A percentile compares a stretch with the other conserved stretches of the same genome.
These are phyloP conservation scores for Felis catus DNA, from an alignment of 2,113 vertebrate species.

Conservation along the genomic window DNA sequence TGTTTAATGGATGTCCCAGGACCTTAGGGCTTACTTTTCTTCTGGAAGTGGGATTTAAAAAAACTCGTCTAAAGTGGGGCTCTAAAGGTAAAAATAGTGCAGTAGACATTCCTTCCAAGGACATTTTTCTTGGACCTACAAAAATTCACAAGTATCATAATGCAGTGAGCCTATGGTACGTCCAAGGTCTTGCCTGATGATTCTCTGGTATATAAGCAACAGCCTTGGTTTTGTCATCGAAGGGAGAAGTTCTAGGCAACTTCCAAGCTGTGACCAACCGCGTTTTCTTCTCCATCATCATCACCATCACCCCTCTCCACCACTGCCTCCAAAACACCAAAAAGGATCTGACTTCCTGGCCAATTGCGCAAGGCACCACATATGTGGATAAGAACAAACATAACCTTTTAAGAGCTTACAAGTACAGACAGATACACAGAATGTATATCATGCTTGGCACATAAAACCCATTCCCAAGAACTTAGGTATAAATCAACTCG, in stretches of 20 bases:
- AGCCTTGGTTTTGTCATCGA: neutral
- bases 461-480: neutral
- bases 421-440: constrained; percentile 2
- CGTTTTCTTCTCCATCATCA: neutral
- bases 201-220: neutral
- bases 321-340: neutral
- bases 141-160: neutral
- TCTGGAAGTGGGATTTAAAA: neutral
- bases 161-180: neutral
- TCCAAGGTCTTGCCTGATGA: neutral
- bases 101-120: neutral
- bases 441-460: neutral
- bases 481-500: neutral
- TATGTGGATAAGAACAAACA: neutral
- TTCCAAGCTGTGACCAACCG: neutral
- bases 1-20: neutral
- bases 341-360: neutral
- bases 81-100: neutral
- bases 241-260: neutral
- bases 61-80: neutral
- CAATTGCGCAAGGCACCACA: neutral
- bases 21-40: neutral
- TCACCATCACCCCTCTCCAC: neutral
- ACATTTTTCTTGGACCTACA: neutral
- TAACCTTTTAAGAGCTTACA: neutral